These are phyloP conservation scores for Stenoptilia bipunctidactyla DNA, from an alignment of 2,888 invertebrate genomes.

Conservation along the genomic window DNA sequence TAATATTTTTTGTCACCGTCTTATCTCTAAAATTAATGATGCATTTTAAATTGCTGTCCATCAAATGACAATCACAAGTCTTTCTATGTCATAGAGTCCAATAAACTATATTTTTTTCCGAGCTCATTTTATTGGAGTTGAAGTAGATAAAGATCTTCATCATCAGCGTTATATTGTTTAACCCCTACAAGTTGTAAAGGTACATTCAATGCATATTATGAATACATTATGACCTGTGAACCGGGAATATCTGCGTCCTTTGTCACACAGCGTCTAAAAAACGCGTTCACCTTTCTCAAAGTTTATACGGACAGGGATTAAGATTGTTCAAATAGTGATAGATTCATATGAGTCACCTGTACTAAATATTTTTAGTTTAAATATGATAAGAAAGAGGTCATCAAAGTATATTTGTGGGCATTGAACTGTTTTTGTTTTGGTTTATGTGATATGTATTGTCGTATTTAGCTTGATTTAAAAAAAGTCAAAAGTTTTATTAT, in stretches of 20 bases:
- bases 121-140: slow-evolving; percentile 22
- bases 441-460: too few species aligned
- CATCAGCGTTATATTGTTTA: slow-evolving; percentile 50
- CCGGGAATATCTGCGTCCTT: slow-evolving; percentile 30
- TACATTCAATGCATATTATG: slow-evolving; percentile 61
- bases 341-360: slow-evolving; percentile 34
- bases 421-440: too few species aligned
- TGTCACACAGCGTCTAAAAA: slow-evolving; percentile 27
- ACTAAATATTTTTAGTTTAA: slow-evolving; percentile 7
- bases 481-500: too few species aligned
- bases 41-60: slow-evolving; percentile 46
- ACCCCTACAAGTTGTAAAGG: slow-evolving; percentile 30
- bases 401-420: too few species aligned
- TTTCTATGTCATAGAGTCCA: slow-evolving; percentile 29
- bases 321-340: slow-evolving; percentile 26
- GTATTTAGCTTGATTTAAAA: too few species aligned
- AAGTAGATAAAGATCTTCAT: slow-evolving; percentile 33
- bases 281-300: slow-evolving; percentile 27
- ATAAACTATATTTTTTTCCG: slow-evolving; percentile 22
- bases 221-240: slow-evolving; percentile 62
- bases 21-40: slow-evolving; percentile 40
- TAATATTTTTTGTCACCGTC: background rate
- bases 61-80: slow-evolving; percentile 20
- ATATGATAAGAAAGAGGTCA: background rate
- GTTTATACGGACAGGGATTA: slow-evolving; percentile 38